Base-by-base conservation (phyloP, 1,140 invertebrate species). In the Epicauta chinensis region DNA sequence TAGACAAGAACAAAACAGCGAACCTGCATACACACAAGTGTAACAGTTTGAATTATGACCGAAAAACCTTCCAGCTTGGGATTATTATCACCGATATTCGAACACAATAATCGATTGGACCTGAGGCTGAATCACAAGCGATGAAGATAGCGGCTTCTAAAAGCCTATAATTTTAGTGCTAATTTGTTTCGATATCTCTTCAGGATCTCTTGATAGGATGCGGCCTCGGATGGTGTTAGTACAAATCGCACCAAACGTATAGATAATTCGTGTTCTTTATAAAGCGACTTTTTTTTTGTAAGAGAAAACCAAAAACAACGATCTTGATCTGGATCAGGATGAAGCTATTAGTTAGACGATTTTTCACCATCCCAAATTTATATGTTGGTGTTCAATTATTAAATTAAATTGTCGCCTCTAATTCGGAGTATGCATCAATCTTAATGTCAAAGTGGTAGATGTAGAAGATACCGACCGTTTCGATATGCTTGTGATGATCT, bases 111-210 rank as follows among this genome's bases (percentile, higher is more conserved):
- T 67, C 65, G 65, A 67, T 67, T 63, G 62, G 54, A 63, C 65
- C 62, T 53, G 62, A 56, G 63, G 65, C 65, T 3, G 56, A 62
- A 60, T 57, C 55, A 61, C 51, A 59, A 55, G 56, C 61, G 64
- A 62, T 62, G 63, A 65, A 65, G 66, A 68, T 68, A 69, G 67
- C 67, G 67, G 67, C 65, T 60, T 62, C 58, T 64, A 64, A 67
- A 67, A 67, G 65, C 65, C 67, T 69, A 69, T 69, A 69, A 69
- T 69, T 69, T 69, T 56, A 58, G 60, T 55, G 62, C 67, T 68
- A 68, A 69, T 67, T 66, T 61, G 64, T 65, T 66, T 60, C 65
- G 62, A 62, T 68, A 69, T 66, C 65, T 61, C 58, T 58, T 59
- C 54, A 49, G 50, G 52, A 63, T 64, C 58, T 64, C 23, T 23